A percentile compares a stretch with the other conserved stretches of the same genome.
phyloP scores from a whole-genome alignment of 2,113 vertebrate species.

The Orthonyx spaldingii region DNA sequence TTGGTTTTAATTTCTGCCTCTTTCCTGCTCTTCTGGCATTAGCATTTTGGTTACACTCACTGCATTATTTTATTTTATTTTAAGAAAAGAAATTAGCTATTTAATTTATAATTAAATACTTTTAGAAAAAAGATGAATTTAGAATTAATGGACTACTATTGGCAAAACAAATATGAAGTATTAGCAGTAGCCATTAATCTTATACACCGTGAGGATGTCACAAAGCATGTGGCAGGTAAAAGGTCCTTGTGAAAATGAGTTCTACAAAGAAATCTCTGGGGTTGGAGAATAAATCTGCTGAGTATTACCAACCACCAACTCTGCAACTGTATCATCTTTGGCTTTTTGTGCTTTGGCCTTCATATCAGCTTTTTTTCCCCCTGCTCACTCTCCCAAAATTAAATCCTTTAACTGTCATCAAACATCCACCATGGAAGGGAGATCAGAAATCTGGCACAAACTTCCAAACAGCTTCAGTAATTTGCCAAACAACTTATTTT shows the following conservation, averaged over 20 bases:
- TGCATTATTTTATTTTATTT: background rate
- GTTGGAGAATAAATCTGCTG: background rate
- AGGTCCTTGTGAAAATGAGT: background rate
- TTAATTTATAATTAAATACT: background rate
- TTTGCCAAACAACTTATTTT: background rate
- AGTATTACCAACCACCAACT: background rate
- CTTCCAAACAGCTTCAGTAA: background rate
- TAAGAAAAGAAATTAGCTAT: background rate
- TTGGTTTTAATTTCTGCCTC: background rate
- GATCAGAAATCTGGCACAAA: background rate
- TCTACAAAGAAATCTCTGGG: background rate
- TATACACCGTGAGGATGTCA: background rate
- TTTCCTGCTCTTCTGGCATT: background rate
- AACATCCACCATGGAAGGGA: background rate
- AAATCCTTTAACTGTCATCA: background rate
- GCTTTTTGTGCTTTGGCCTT: background rate
- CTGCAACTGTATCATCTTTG: background rate
- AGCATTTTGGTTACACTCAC: background rate
- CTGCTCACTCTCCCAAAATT: background rate
- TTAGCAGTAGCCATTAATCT: background rate
- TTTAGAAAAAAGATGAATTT: background rate
- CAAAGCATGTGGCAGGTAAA: rapidly evolving
- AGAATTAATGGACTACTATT: background rate
- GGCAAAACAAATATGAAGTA: background rate
- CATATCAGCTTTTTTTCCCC: background rate